phyloP scores from a whole-genome alignment of 2,797 vertebrate species.

The Coranthus polyacanthus region DNA sequence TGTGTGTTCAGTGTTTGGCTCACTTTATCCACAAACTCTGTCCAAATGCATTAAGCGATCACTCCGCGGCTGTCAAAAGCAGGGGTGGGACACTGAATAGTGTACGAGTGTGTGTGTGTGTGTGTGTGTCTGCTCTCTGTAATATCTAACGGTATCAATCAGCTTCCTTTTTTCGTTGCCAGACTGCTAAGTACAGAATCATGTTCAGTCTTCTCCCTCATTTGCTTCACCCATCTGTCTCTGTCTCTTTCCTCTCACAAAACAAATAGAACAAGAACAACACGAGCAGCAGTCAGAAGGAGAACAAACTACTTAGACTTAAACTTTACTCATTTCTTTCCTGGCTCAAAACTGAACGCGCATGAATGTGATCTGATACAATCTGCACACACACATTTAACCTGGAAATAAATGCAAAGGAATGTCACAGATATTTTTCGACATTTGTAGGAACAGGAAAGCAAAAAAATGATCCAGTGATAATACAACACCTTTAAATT shows the following conservation, averaged over 20 bases:
- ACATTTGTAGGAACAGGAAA: too few species aligned
- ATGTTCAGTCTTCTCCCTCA: slow-evolving; percentile 22
- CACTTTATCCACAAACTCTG: slow-evolving; percentile 27
- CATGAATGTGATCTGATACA: too few species aligned
- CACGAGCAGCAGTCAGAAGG: too few species aligned
- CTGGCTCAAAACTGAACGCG: too few species aligned
- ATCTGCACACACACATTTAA: too few species aligned
- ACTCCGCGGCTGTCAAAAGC: slow-evolving; percentile 36
- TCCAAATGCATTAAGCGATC: slow-evolving; percentile 61
- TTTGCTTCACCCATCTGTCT: slow-evolving; percentile 31
- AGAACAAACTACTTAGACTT: too few species aligned
- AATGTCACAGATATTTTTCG: too few species aligned
- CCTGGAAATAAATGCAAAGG: too few species aligned
- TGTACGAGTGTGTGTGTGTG: not conserved
- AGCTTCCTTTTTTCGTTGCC: slow-evolving; percentile 40
- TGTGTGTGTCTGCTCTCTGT: slow-evolving; percentile 29
- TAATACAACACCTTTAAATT: too few species aligned
- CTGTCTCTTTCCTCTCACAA: slow-evolving; percentile 1
- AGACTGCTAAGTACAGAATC: slow-evolving; percentile 40
- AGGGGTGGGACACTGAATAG: slow-evolving; percentile 42
- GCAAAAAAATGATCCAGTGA: too few species aligned
- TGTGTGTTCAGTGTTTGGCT: slow-evolving; percentile 35
- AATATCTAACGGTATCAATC: slow-evolving; percentile 66
- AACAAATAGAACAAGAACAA: too few species aligned
- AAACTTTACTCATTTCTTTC: too few species aligned